phyloP scores from a whole-genome alignment of 2,797 vertebrate genomes.

The Danio jaintianensis region DNA sequence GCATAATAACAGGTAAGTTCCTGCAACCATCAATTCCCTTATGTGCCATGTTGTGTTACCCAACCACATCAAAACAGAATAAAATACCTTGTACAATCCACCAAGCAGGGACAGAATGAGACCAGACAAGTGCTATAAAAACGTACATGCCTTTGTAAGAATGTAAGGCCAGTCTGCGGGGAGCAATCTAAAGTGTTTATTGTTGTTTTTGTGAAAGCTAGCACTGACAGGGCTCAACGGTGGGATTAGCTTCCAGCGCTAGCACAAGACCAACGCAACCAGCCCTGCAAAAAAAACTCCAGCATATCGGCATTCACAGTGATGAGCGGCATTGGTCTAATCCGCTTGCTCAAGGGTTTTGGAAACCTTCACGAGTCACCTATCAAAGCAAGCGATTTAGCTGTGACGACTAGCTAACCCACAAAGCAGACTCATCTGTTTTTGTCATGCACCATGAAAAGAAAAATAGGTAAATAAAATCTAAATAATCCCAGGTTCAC shows the following conservation, averaged over 20 bases:
- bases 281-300: slow-evolving; percentile 11
- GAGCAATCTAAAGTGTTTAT: slow-evolving; percentile 33
- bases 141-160: not conserved
- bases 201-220: slow-evolving; percentile 47
- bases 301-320: slow-evolving; percentile 65
- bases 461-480: slow-evolving; percentile 9
- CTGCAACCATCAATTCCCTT: slow-evolving; percentile 13
- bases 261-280: slow-evolving; percentile 19
- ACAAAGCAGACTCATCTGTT: slow-evolving; percentile 49
- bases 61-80: not conserved
- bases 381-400: slow-evolving; percentile 62
- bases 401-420: slow-evolving; percentile 56
- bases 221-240: slow-evolving; percentile 37
- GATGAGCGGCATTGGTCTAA: slow-evolving; percentile 67
- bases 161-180: not conserved
- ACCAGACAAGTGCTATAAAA: slow-evolving; percentile 9
- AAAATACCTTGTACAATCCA: not conserved
- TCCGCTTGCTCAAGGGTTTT: slow-evolving; percentile 68
- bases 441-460: slow-evolving; percentile 2
- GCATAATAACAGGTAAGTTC: slow-evolving; percentile 21
- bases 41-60: slow-evolving; percentile 24
- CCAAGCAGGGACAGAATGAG: slow-evolving; percentile 7
- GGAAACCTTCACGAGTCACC: slow-evolving; percentile 66
- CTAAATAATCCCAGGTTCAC: not conserved
- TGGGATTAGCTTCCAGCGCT: slow-evolving; percentile 34